Evolutionary conservation across 2,797 vertebrate genomes (phyloP).

Genomic region (Kryptopterus vitreolus): DNA sequence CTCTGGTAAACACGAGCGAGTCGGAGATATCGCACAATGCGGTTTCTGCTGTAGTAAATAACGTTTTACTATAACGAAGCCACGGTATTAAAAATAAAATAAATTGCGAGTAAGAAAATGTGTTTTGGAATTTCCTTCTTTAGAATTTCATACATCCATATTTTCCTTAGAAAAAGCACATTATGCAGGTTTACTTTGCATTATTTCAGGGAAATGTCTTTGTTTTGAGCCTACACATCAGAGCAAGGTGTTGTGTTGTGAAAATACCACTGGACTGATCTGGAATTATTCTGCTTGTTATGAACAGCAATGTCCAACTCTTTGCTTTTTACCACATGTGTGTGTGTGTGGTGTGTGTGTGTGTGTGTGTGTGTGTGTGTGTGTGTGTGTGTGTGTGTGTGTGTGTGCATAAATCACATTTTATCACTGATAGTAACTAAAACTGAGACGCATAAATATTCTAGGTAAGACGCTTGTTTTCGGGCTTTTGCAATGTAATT

Average conservation of each 20-base stretch:
- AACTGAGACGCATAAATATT: conserved; percentile 19
- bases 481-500: conserved; percentile 19
- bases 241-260: conserved; percentile 38
- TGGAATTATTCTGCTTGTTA: conserved; percentile 8
- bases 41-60: conserved; percentile 12
- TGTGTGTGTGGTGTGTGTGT: too few species aligned
- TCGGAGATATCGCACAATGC: conserved; percentile 31
- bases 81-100: neutral
- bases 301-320: neutral
- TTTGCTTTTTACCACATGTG: conserved; percentile 13
- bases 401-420: conserved; percentile 10
- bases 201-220: conserved; percentile 26
- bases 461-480: conserved; percentile 24
- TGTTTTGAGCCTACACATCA: conserved; percentile 36
- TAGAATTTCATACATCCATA: neutral
- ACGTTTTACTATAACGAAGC: neutral
- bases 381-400: too few species aligned
- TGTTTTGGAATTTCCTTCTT: conserved; percentile 34
- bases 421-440: conserved; percentile 31
- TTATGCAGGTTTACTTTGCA: conserved; percentile 36
- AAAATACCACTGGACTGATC: conserved; percentile 30
- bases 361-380: too few species aligned
- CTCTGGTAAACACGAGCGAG: conserved; percentile 24
- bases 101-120: neutral
- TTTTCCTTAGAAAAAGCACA: conserved; percentile 25